A percentile compares a stretch with the other conserved stretches of the same genome.
Evolutionary conservation across 1,140 invertebrate species (phyloP).

Genomic region (Drosophila varians): DNA sequence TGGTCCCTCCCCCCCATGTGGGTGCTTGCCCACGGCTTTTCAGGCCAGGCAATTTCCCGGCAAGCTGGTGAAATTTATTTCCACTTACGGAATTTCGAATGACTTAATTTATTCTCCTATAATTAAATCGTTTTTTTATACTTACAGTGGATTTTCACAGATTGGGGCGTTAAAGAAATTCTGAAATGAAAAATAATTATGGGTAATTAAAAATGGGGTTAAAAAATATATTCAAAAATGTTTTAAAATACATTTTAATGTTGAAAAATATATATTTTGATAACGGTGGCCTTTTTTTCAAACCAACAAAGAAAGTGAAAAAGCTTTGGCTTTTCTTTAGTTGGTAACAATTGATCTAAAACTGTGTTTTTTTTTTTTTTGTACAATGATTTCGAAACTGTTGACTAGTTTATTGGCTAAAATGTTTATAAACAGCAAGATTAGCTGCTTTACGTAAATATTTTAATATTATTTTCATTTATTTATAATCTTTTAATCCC

Average conservation of each 20-base stretch:
- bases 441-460: too few relatives aligned
- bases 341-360: slow-evolving; percentile 7
- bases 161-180: not conserved
- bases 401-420: too few relatives aligned
- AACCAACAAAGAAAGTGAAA: not conserved
- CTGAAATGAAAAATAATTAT: slow-evolving; percentile 9
- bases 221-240: not conserved
- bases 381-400: too few relatives aligned
- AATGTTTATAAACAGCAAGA: too few relatives aligned
- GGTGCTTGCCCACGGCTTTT: slow-evolving; percentile 3
- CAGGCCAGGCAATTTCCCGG: slow-evolving; percentile 1
- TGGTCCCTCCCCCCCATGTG: slow-evolving; percentile 1
- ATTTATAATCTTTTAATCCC: too few relatives aligned
- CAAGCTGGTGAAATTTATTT: slow-evolving; percentile 15
- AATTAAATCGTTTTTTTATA: slow-evolving; percentile 3
- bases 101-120: not conserved
- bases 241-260: not conserved
- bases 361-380: slow-evolving; percentile 9
- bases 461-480: too few relatives aligned
- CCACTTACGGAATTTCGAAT: not conserved
- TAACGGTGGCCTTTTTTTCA: too few relatives aligned
- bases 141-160: slow-evolving; percentile 31
- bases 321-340: slow-evolving; percentile 14
- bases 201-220: not conserved
- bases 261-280: not conserved